These are phyloP conservation scores for Nasonia vitripennis DNA, from an alignment of 1,140 invertebrate species.

Conservation along the genomic window DNA sequence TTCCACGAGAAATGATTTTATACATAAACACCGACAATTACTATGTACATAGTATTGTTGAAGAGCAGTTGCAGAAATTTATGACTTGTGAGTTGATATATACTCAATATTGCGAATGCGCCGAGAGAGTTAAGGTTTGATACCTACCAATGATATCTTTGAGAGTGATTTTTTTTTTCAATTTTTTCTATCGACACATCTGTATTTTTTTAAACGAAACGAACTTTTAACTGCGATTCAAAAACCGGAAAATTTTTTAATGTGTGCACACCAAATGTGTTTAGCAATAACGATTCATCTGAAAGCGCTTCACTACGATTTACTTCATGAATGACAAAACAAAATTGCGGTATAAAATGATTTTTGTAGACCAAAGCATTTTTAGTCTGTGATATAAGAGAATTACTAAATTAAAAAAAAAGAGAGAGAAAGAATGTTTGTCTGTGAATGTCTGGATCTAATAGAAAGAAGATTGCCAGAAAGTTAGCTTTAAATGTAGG, in stretches of 20 bases:
- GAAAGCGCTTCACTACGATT: slow-evolving; percentile 32
- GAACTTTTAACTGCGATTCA: slow-evolving; percentile 25
- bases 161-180: slow-evolving; percentile 33
- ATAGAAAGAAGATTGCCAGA: slow-evolving; percentile 56
- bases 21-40: slow-evolving; percentile 34
- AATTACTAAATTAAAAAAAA: slow-evolving; percentile 46
- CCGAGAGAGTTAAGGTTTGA: slow-evolving; percentile 48
- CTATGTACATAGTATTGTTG: slow-evolving; percentile 29
- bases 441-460: slow-evolving; percentile 40
- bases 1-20: slow-evolving; percentile 41
- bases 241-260: slow-evolving; percentile 22
- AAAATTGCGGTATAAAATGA: slow-evolving; percentile 50
- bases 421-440: slow-evolving; percentile 63
- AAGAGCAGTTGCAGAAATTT: slow-evolving; percentile 34
- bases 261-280: slow-evolving; percentile 24
- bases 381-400: slow-evolving; percentile 74
- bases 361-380: slow-evolving; percentile 75
- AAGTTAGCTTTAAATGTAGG: slow-evolving; percentile 46
- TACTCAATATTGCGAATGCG: slow-evolving; percentile 51
- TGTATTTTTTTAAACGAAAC: slow-evolving; percentile 24
- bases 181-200: slow-evolving; percentile 44
- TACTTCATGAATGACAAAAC: slow-evolving; percentile 31
- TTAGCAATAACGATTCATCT: slow-evolving; percentile 37
- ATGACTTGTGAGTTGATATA: slow-evolving; percentile 41
- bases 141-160: slow-evolving; percentile 18